A percentile compares a stretch with the other conserved stretches of the same genome.
Conservation (phyloP, 2,888 invertebrate species). For the Alloscopus bannaensis region DNA sequence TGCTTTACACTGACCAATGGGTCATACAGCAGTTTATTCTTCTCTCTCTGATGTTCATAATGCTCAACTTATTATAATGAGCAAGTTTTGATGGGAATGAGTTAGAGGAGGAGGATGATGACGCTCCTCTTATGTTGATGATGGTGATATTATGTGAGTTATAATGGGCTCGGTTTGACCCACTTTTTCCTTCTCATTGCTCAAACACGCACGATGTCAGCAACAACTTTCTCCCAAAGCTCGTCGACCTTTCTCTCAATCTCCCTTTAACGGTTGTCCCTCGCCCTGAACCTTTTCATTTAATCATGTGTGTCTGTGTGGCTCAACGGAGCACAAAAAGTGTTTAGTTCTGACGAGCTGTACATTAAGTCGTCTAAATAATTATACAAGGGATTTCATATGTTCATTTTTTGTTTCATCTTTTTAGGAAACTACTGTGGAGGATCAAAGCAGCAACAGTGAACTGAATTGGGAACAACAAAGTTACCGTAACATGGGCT, state of each 20-base stretch:
- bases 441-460: slow-evolving; percentile 73
- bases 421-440: slow-evolving; percentile 68
- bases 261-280: too few relatives aligned
- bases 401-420: slow-evolving; percentile 10
- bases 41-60: not conserved
- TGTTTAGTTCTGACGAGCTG: too few relatives aligned
- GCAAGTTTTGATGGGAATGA: slow-evolving; percentile 16
- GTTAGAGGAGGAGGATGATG: not conserved
- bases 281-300: slow-evolving; percentile 7
- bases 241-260: too few relatives aligned
- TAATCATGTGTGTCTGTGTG: too few relatives aligned
- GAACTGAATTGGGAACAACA: slow-evolving; percentile 73
- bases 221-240: too few relatives aligned
- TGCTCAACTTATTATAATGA: slow-evolving; percentile 5
- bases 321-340: too few relatives aligned
- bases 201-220: too few relatives aligned
- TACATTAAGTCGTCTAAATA: too few relatives aligned
- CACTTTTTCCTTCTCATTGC: slow-evolving; percentile 6
- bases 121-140: not conserved
- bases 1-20: slow-evolving; percentile 20
- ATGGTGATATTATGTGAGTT: slow-evolving; percentile 6
- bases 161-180: slow-evolving; percentile 4
- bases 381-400: not conserved
- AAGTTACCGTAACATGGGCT: slow-evolving; percentile 73
- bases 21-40: slow-evolving; percentile 7